Evolutionary conservation across 2,888 invertebrate species (phyloP), one percentile per base, ranked within the genome.

Genomic region (Aromia moschata): DNA sequence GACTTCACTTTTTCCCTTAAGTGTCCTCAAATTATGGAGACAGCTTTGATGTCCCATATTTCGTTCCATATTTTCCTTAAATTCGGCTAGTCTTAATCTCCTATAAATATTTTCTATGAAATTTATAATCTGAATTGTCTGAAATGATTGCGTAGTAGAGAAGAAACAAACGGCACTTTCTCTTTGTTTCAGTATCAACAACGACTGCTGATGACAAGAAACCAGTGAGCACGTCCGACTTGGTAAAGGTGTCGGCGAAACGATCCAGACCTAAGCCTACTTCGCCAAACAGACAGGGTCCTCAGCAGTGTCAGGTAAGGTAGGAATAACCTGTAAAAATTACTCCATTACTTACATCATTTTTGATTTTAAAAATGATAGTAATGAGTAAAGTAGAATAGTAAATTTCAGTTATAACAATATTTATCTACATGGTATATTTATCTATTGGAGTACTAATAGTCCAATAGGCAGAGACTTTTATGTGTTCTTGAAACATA

Each of bases 271-370:
- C 92, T 18, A 95, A 95, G 80, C 89, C 93, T 65, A 89, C 93
- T 52, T 94, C 94, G 37, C 94, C 94, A 37, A 94, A 93, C 80
- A 84, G 94, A 62, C 94, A 94, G 82, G 94, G 94, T 60, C 94
- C 94, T 46, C 94, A 94, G 77, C 93, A 93, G 80, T 95, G 95
- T 82, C 94, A 93, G 86, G 94, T 96, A 81, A 84, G n/a, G n/a
- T n/a, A n/a, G n/a, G n/a, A n/a, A n/a, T n/a, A n/a, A n/a, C n/a
- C n/a, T n/a, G n/a, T n/a, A n/a, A n/a, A n/a, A n/a, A n/a, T n/a
- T n/a, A n/a, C n/a, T n/a, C n/a, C n/a, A n/a, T n/a, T n/a, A n/a
- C n/a, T 36, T 38, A 30, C 25, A 10, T 2, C 2, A 31, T 41
- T 12, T 20, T 25, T 9, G 2, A 37, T 18, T 17, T 15, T 11